Base-by-base conservation (phyloP, 2,113 vertebrate species). In the Hydropotes inermis region DNA sequence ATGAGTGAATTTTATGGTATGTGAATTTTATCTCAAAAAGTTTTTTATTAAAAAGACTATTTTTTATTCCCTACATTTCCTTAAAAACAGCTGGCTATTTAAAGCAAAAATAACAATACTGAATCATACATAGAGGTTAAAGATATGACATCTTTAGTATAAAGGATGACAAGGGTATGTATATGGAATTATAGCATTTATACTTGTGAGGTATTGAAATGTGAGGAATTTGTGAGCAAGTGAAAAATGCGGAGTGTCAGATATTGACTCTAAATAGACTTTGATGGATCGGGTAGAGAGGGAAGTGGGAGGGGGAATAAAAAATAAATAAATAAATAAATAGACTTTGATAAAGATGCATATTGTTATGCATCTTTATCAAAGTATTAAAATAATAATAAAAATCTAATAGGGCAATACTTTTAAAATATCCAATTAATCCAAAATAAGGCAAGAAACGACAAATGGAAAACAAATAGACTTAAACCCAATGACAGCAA, bases 41-140 rank as follows among this genome's bases (percentile, higher is more conserved):
- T 23, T 61, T 5, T 30, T 61, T 61, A 30, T 25, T 28, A 79
- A 58, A 58, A 87, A 67, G 30, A 95, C 28, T 84, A 28, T n/a
- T 30, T 78, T 70, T 87, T 15, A 60, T 52, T 28, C 84, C 50
- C 45, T 82, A 60, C 52, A 70, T 87, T 70, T 94, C 60, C 93
- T 88, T 89, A 64, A 97, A 78, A 54, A 87, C 50, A 87, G 81
- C 39, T 85, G 10, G 43, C 36, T 83, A 17, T 74, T 60, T 87
- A 91, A 87, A 82, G 17, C 36, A 94, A 88, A 97, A 97, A 27
- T 43, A 95, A 92, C 36, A 94, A 88, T 43, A 88, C 1, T n/a
- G 28, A 84, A 28, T 92, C 19, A 84, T 28, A 57, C 17, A 52
- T 0, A 83, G 1, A 87, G 87, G 54, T 94, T 88, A 96, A 93